Percentiles rank a stretch among this genome's conserved stretches.
These are phyloP conservation scores for Psilanteris sp. DNA, from an alignment of 1,140 invertebrate species.

Conservation along the genomic window DNA sequence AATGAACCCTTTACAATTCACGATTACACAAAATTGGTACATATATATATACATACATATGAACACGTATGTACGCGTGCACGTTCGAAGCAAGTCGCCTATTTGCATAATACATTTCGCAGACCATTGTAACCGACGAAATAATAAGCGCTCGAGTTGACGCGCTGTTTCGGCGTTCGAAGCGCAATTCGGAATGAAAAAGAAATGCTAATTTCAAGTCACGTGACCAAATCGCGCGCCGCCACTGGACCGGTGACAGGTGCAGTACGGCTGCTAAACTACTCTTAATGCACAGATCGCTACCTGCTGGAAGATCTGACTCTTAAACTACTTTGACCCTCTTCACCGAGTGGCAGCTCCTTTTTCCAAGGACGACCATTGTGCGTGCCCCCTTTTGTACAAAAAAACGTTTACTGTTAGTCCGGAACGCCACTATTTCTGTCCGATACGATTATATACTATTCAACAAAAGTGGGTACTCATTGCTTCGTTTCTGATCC, in stretches of 20 bases:
- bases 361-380: constrained; percentile 65
- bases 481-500: constrained; percentile 41
- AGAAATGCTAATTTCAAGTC: constrained; percentile 69
- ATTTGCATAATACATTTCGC: constrained; percentile 56
- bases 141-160: too few relatives aligned
- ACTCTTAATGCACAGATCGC: constrained; percentile 63
- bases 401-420: constrained; percentile 49
- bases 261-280: constrained; percentile 66
- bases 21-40: too few relatives aligned
- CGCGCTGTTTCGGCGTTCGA: not conserved
- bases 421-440: constrained; percentile 53
- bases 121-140: not conserved
- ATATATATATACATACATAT: too few relatives aligned
- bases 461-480: constrained; percentile 56
- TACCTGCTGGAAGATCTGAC: constrained; percentile 57
- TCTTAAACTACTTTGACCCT: constrained; percentile 72
- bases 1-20: too few relatives aligned
- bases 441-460: constrained; percentile 46
- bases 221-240: constrained; percentile 51
- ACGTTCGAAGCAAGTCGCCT: constrained; percentile 9
- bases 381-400: constrained; percentile 69
- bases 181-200: constrained; percentile 22
- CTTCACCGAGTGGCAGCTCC: constrained; percentile 63
- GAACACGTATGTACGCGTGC: too few relatives aligned
- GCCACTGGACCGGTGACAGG: constrained; percentile 71